phyloP scores from a whole-genome alignment of 2,113 vertebrate genomes.

The Orcinus orca region DNA sequence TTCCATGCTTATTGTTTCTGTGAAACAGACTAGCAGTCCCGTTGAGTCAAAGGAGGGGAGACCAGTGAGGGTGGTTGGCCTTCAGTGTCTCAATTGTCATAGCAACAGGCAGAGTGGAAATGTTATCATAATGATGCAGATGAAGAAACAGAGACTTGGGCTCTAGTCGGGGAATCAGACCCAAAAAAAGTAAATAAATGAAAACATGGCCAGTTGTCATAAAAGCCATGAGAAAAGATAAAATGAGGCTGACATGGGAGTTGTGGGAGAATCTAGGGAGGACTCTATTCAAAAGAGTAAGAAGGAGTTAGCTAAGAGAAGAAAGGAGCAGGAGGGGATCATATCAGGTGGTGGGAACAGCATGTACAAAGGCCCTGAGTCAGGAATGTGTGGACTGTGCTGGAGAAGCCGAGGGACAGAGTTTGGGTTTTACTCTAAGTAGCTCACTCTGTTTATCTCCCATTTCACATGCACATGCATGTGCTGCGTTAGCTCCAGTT shows the following conservation, averaged over 20 bases:
- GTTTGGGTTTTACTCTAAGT: background rate
- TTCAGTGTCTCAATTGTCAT: background rate
- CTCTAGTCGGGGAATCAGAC: background rate
- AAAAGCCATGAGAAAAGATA: background rate
- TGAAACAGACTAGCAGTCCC: too few species aligned
- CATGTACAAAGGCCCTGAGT: background rate
- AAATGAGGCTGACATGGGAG: background rate
- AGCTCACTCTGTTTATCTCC: background rate
- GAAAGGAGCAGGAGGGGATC: too few species aligned
- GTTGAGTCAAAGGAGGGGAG: background rate
- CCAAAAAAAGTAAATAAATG: background rate
- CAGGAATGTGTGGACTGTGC: background rate
- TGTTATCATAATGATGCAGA: background rate
- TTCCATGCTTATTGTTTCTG: background rate
- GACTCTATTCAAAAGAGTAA: background rate
- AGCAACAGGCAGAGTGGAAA: background rate
- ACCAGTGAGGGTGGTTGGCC: background rate
- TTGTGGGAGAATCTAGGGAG: background rate
- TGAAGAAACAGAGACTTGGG: background rate
- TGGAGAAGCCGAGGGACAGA: background rate
- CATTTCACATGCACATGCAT: background rate
- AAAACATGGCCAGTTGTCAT: background rate
- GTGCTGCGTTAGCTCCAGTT: background rate
- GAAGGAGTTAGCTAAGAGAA: background rate
- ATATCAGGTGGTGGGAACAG: background rate